Percentiles rank a stretch among this genome's conserved stretches.
These are phyloP conservation scores for Coluber constrictor DNA, from an alignment of 2,797 vertebrate species.

Conservation along the genomic window DNA sequence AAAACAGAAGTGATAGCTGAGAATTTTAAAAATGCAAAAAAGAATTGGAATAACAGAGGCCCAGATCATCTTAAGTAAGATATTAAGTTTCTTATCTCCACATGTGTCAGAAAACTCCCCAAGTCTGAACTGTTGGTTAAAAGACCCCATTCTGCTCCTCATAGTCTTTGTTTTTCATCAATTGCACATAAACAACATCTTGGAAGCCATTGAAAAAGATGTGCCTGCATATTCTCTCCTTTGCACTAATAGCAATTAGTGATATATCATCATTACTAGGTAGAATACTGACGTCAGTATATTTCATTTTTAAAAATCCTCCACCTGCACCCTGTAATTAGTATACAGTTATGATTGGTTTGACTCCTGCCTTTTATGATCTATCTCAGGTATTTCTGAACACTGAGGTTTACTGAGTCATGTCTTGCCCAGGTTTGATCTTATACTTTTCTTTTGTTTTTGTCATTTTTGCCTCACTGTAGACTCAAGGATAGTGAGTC, in stretches of 20 bases:
- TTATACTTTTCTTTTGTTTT: background rate
- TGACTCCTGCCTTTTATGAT: background rate
- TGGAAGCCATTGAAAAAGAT: background rate
- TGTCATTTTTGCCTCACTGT: background rate
- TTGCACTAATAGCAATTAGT: background rate
- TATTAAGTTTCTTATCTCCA: too few species aligned
- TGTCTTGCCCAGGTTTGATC: background rate
- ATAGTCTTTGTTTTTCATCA: background rate
- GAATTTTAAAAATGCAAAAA: background rate
- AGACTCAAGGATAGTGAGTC: background rate
- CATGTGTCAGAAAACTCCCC: background rate
- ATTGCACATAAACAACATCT: background rate
- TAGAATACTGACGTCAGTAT: background rate
- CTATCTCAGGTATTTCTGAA: conserved; percentile 18
- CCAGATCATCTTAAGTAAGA: background rate
- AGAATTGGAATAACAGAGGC: background rate
- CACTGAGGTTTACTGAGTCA: conserved; percentile 18
- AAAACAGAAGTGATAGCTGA: background rate
- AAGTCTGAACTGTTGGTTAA: background rate
- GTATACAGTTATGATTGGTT: background rate
- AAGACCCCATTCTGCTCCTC: background rate
- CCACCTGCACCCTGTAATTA: background rate
- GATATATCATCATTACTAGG: background rate
- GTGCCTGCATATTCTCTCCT: background rate
- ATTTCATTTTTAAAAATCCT: background rate